phyloP scores from a whole-genome alignment of 2,113 vertebrate species.

The Macrotus californicus region DNA sequence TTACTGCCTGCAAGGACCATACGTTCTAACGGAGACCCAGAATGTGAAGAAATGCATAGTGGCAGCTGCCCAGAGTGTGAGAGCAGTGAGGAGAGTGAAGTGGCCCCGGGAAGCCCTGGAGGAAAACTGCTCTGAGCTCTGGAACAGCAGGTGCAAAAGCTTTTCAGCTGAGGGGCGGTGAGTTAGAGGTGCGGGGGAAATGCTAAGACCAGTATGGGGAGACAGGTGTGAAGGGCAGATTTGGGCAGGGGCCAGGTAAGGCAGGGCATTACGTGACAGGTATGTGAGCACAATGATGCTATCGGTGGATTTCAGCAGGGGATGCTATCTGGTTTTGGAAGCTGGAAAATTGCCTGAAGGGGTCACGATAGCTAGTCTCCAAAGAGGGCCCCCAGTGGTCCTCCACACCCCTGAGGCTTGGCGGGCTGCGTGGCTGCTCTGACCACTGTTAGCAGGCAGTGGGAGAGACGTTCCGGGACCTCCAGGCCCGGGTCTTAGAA shows the following conservation, averaged over 20 bases:
- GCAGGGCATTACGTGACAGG: not conserved
- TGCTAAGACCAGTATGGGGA: not conserved
- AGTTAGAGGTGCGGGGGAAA: not conserved
- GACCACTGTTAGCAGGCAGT: not conserved
- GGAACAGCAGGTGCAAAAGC: not conserved
- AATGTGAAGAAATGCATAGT: not conserved
- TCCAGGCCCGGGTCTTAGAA: not conserved
- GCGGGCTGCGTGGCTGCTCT: not conserved
- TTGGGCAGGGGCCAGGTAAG: not conserved
- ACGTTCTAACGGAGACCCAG: not conserved
- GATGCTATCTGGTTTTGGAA: not conserved
- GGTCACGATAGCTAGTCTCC: not conserved
- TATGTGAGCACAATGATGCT: not conserved
- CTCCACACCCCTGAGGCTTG: not conserved
- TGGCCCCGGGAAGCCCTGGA: not conserved
- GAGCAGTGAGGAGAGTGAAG: not conserved
- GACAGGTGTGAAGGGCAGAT: not conserved
- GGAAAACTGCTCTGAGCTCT: not conserved
- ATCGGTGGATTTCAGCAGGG: not conserved
- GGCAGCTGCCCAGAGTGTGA: not conserved
- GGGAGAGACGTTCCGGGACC: not conserved
- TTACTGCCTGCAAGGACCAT: not conserved
- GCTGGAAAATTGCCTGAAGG: not conserved
- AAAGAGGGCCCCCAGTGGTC: not conserved
- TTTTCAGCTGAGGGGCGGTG: not conserved